A percentile compares a stretch with the other conserved stretches of the same genome.
Evolutionary conservation across 2,113 vertebrate species (phyloP).

Genomic region (Elgaria multicarinata): DNA sequence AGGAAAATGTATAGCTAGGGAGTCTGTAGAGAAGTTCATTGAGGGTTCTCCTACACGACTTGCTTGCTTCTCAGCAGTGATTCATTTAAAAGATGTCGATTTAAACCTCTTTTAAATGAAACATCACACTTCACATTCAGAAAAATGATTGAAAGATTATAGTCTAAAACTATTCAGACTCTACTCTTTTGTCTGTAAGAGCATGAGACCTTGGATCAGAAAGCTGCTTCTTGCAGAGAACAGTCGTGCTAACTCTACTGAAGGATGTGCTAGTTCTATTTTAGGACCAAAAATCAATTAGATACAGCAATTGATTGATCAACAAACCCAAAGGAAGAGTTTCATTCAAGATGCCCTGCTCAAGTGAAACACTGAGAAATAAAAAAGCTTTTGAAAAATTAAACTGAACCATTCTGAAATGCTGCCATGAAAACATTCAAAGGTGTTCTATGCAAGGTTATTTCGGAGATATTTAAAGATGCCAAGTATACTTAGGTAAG

Average conservation of each 20-base stretch:
- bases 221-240: neutral
- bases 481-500: neutral
- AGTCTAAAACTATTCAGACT: neutral
- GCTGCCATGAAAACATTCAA: neutral
- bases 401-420: neutral
- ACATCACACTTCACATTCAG: neutral
- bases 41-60: neutral
- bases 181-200: neutral
- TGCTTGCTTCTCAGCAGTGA: neutral
- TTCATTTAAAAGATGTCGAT: neutral
- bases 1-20: neutral
- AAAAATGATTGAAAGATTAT: neutral
- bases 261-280: neutral
- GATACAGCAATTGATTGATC: neutral
- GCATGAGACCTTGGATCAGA: neutral
- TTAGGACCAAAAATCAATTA: neutral
- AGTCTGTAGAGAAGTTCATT: neutral
- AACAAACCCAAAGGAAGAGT: neutral
- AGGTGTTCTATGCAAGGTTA: neutral
- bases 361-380: neutral
- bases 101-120: too few relatives aligned
- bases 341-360: neutral
- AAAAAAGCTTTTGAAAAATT: neutral
- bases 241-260: neutral
- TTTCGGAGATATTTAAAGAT: conserved; percentile 5